Evolutionary conservation across 1,140 invertebrate genomes (phyloP).

Genomic region (Drosophila equinoxialis): DNA sequence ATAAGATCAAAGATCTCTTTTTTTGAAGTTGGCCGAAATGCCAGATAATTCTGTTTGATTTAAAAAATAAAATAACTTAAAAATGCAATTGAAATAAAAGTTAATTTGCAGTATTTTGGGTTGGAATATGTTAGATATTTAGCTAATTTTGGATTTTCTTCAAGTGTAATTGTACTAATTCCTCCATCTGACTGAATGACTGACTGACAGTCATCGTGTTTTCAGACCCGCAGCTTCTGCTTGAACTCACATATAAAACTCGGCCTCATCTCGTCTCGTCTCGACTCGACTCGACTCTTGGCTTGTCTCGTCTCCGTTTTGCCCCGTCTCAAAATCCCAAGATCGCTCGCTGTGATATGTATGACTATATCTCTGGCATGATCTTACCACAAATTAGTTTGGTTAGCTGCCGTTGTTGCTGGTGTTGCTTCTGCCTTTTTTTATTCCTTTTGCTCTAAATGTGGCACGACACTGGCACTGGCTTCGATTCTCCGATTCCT

Average conservation of each 20-base stretch:
- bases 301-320: neutral
- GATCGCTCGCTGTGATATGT: conserved; percentile 74
- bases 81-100: no score
- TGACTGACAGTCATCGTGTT: conserved; percentile 56
- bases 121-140: no score
- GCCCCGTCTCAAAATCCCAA: conserved; percentile 17
- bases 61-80: no score
- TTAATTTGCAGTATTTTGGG: no score
- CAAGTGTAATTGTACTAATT: conserved; percentile 17
- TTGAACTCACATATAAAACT: conserved; percentile 63
- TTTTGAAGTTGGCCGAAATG: no score
- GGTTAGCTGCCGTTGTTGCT: conserved; percentile 71
- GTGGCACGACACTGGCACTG: conserved; percentile 36
- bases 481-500: conserved; percentile 26
- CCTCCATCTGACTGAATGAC: conserved; percentile 22
- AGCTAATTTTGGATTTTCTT: neutral
- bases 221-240: conserved; percentile 66
- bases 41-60: no score
- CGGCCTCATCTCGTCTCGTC: conserved; percentile 25
- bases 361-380: conserved; percentile 80
- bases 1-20: no score
- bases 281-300: neutral
- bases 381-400: conserved; percentile 81
- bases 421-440: conserved; percentile 10
- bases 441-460: conserved; percentile 44